phyloP scores from a whole-genome alignment of 2,113 vertebrate genomes.

The Geococcyx californianus region DNA sequence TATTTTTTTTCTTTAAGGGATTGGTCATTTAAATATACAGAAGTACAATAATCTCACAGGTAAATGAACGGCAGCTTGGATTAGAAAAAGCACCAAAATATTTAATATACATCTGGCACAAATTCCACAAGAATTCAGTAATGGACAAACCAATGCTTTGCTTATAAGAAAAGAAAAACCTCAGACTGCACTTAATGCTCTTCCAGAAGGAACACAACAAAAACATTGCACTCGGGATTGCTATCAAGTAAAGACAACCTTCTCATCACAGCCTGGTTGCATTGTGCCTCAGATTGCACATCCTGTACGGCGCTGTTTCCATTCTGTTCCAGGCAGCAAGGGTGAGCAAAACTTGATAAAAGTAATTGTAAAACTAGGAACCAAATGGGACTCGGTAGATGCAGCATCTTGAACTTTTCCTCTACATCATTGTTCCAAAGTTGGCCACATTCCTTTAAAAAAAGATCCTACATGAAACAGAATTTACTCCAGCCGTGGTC shows the following conservation, averaged over 20 bases:
- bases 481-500: slow-evolving; percentile 34
- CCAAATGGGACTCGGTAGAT: background rate
- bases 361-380: slow-evolving; percentile 7
- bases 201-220: slow-evolving; percentile 47
- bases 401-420: background rate
- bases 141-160: slow-evolving; percentile 62
- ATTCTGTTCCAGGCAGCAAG: slow-evolving; percentile 7
- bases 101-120: slow-evolving; percentile 75
- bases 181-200: slow-evolving; percentile 56
- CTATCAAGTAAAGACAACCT: slow-evolving; percentile 42
- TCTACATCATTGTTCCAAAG: background rate
- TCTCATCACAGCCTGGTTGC: slow-evolving; percentile 1
- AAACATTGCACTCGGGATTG: slow-evolving; percentile 60
- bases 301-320: slow-evolving; percentile 14
- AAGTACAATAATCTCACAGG: slow-evolving; percentile 54
- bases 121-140: slow-evolving; percentile 67
- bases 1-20: background rate
- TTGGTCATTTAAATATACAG: slow-evolving; percentile 54
- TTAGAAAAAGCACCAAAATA: slow-evolving; percentile 76
- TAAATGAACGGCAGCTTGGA: slow-evolving; percentile 62
- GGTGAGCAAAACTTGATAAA: background rate
- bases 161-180: slow-evolving; percentile 46
- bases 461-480: background rate
- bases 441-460: background rate
- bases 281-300: slow-evolving; percentile 39